phyloP scores from a whole-genome alignment of 2,888 invertebrate species.

The Keiferia lycopersicella region DNA sequence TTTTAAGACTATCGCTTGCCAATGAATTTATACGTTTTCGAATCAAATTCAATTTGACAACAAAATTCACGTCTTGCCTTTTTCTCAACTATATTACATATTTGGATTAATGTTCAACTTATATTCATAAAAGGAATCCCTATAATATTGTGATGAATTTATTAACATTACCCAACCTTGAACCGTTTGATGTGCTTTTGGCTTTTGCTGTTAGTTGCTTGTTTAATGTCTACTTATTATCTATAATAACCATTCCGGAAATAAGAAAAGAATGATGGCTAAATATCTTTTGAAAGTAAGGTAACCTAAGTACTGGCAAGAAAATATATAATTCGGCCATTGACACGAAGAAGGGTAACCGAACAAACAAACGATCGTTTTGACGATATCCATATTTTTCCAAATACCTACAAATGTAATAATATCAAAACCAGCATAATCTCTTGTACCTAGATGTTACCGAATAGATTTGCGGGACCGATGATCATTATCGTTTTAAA shows the following conservation, averaged over 20 bases:
- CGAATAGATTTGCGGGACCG: not conserved
- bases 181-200: conserved; percentile 29
- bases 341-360: no score
- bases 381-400: not conserved
- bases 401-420: not conserved
- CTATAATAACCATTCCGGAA: not conserved
- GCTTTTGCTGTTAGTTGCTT: conserved; percentile 31
- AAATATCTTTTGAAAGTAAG: not conserved
- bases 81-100: not conserved
- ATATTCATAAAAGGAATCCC: not conserved
- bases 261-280: not conserved
- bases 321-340: no score
- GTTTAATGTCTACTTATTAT: conserved; percentile 22
- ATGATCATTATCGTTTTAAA: not conserved
- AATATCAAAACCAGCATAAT: conserved; percentile 3
- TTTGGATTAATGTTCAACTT: not conserved
- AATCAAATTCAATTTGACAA: conserved; percentile 8
- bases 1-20: conserved; percentile 23
- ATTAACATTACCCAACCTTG: conserved; percentile 23
- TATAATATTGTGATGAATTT: conserved; percentile 26
- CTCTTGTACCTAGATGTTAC: not conserved
- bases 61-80: conserved; percentile 18
- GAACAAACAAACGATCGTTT: not conserved
- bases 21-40: conserved; percentile 15
- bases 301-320: no score